phyloP scores from a whole-genome alignment of 2,888 invertebrate species.

The Danaus chrysippus region DNA sequence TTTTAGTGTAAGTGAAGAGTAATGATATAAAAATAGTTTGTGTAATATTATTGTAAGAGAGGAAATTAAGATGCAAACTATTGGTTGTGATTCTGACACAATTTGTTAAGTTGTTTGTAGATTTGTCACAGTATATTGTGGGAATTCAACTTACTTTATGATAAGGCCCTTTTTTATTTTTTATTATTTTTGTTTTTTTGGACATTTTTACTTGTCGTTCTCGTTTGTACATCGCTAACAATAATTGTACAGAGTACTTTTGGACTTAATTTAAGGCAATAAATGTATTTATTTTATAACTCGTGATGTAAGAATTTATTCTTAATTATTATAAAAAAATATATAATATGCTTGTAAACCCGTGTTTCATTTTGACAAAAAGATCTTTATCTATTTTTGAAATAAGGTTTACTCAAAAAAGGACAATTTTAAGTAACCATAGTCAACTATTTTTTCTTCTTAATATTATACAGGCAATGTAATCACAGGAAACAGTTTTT shows the following conservation, averaged over 20 bases:
- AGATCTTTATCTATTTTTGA: background rate
- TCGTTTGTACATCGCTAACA: conserved; percentile 79
- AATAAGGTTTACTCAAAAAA: background rate
- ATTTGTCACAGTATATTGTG: conserved; percentile 65
- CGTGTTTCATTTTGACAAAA: conserved; percentile 56
- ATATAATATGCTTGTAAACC: conserved; percentile 77
- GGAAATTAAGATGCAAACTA: conserved; percentile 78
- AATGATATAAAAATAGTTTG: conserved; percentile 78
- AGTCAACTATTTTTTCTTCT: background rate
- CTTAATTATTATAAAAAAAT: conserved; percentile 79
- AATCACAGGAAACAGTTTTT: no score
- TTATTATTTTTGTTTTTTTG: conserved; percentile 60
- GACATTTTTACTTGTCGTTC: conserved; percentile 73
- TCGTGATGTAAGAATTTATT: conserved; percentile 80
- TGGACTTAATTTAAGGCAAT: conserved; percentile 79
- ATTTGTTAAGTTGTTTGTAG: conserved; percentile 77
- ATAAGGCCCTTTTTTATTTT: conserved; percentile 62
- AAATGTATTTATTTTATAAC: conserved; percentile 80
- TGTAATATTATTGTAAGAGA: conserved; percentile 74
- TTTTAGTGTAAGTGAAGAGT: conserved; percentile 77
- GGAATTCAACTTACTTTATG: conserved; percentile 63
- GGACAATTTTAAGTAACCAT: background rate
- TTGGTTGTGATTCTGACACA: conserved; percentile 79
- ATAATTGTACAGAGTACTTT: conserved; percentile 79
- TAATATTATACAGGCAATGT: no score